Base-by-base conservation (phyloP, 2,113 vertebrate species). In the Takifugu flavidus region DNA sequence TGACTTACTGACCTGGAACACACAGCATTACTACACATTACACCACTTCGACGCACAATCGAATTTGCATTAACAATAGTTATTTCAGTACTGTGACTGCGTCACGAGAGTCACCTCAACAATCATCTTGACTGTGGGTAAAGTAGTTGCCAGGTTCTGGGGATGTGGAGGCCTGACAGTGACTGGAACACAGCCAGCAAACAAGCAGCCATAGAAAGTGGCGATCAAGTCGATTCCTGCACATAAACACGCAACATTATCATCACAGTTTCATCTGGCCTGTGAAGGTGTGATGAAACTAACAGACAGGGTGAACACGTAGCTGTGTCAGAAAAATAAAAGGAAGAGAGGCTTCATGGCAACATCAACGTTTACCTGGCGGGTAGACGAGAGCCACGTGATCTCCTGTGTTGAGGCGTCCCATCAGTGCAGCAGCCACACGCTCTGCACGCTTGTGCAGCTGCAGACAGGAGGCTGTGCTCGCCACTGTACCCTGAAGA, bases 51-150 rank as follows among this genome's bases (percentile, higher is more conserved):
- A 39, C 11, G 11, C 34, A 39, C 34, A 39, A 6, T 10, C 34
- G 2, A 11, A 11, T 39, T 1, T 10, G 34, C 34, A 8, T 39
- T 10, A 11, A 11, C 8, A 8, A 39, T 39, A 11, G 20, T 39
- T 10, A 39, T 39, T 39, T 39, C 11, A 39, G 34, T 10, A 39
- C 11, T 39, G 7, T 39, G 34, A 39, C 3, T 20, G 34, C 3
- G 34, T 39, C 34, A 11, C 7, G 1, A 6, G 44, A 1, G 42
- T 77, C 80, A 98, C 96, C 94, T 98, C 95, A 11, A 98, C 96
- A 51, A 98, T 98, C 96, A 98, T 98, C 87, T 94, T 96, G 85
- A 98, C 96, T 0, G 96, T 98, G 67, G 96, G 96, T 50, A 98
- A 87, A 0, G 96, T 98, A 61, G 95, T 97, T 45, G 94, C 87